phyloP scores from a whole-genome alignment of 2,888 invertebrate species.

The Brachyptera putata region DNA sequence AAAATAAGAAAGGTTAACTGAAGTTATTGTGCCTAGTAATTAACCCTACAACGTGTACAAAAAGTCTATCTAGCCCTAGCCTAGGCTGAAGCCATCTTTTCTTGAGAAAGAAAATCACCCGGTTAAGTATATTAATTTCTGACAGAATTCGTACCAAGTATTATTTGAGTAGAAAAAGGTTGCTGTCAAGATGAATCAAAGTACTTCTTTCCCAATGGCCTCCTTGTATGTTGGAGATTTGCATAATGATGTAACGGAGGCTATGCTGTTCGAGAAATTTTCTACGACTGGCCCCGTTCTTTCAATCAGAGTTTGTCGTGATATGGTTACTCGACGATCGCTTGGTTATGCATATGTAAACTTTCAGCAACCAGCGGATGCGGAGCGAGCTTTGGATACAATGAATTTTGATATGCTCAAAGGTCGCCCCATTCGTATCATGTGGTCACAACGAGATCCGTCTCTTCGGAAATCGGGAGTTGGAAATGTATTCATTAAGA shows the following conservation, averaged over 20 bases:
- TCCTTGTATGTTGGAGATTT: conserved; percentile 98
- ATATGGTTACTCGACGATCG: conserved; percentile 94
- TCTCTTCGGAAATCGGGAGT: conserved; percentile 97
- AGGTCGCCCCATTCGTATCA: conserved; percentile 96
- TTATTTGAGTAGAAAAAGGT: not conserved
- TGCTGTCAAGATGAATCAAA: conserved; percentile 11
- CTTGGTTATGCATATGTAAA: conserved; percentile 99
- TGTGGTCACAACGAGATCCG: conserved; percentile 99
- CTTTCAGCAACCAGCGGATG: conserved; percentile 99
- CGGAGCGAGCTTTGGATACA: conserved; percentile 97
- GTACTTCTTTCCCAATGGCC: conserved; percentile 83
- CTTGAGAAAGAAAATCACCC: not conserved
- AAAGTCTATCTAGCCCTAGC: not conserved
- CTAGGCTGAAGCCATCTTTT: conserved; percentile 9
- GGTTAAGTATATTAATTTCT: conserved; percentile 1
- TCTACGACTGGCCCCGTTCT: conserved; percentile 97
- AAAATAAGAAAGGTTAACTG: conserved; percentile 16
- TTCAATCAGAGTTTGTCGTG: conserved; percentile 97
- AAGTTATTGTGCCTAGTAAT: not conserved
- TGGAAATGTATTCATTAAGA: conserved; percentile 99
- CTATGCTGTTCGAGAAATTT: conserved; percentile 99
- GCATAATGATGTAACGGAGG: conserved; percentile 96
- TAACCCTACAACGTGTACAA: not conserved
- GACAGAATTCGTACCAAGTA: not conserved
- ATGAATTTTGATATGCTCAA: conserved; percentile 99